Conservation (phyloP, 2,113 vertebrate species). For the Falcunculus frontatus region DNA sequence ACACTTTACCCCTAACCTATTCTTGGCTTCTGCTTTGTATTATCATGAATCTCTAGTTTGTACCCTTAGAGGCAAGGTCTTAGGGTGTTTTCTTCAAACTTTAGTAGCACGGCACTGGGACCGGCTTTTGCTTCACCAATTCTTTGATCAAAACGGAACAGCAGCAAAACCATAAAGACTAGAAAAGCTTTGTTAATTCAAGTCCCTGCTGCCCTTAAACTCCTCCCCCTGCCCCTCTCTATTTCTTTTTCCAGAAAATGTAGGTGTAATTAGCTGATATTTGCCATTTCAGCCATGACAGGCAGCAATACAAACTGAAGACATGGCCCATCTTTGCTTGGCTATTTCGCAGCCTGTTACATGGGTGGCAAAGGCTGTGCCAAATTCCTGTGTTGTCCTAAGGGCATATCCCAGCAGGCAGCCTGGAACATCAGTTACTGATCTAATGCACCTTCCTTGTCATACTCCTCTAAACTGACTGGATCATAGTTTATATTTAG, state of each 20-base stretch:
- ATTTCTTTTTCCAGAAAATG: not conserved
- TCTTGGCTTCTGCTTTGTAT: not conserved
- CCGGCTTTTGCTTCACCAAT: not conserved
- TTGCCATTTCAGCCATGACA: not conserved
- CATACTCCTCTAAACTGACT: not conserved
- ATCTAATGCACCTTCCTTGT: not conserved
- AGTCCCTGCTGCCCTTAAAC: not conserved
- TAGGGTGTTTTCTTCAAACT: not conserved
- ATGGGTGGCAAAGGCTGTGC: not conserved
- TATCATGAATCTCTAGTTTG: not conserved
- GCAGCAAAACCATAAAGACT: not conserved
- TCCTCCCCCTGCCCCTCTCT: rapidly evolving
- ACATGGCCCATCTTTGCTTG: not conserved
- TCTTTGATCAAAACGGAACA: not conserved
- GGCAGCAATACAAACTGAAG: not conserved
- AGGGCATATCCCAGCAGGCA: not conserved
- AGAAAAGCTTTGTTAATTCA: not conserved
- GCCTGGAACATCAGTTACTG: not conserved
- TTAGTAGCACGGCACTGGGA: not conserved
- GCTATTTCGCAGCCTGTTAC: not conserved
- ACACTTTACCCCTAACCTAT: not conserved
- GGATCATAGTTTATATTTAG: not conserved
- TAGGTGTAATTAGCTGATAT: not conserved
- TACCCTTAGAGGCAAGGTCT: not conserved
- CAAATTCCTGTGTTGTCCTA: not conserved